Base-by-base conservation (phyloP, 2,888 invertebrate species). In the Drosophila recens region DNA sequence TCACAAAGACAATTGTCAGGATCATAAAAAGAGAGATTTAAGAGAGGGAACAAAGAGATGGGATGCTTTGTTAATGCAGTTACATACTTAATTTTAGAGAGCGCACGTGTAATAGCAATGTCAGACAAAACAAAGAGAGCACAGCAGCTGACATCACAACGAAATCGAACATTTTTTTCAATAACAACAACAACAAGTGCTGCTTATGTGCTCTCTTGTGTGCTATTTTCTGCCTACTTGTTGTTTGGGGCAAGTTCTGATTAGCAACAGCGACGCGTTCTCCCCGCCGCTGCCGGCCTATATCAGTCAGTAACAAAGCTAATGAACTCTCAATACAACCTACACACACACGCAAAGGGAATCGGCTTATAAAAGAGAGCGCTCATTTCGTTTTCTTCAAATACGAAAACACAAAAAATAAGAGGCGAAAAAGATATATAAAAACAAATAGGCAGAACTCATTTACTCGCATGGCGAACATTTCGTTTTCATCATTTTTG, bases 181-280 rank as follows among this genome's bases (percentile, higher is more conserved):
- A 67, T 8, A 67, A 62, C 33, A 76, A 76, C 17, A 67, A 63
- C 49, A 72, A 67, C 17, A 23, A 42, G 49, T 62, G 42, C 13
- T 48, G 54, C 13, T 46, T 54, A 36, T 69, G 23, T 34, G 59
- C 69, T 66, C 70, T 69, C 52, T 68, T 42, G 11, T 68, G 65
- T 46, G 62, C 63, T 80, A 73, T 72, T 71, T 75, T 72, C 54
- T 72, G 61, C 45, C 70, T 52, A 48, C 72, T 68, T 56, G 70
- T 68, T 56, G 70, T 73, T 76, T 80, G 68, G 67, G 75, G 75
- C 78, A 80, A 61, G 75, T 84, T 84, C 69, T 75, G 87, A 84
- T 84, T 87, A 82, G 87, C 87, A 84, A 84, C 77, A 83, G 38
- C 40, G 11, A 13, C 20, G 33, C 59, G 54, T 51, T 4, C 10